These are phyloP conservation scores for Tapirus indicus DNA, from an alignment of 2,797 vertebrate genomes.

Conservation along the genomic window DNA sequence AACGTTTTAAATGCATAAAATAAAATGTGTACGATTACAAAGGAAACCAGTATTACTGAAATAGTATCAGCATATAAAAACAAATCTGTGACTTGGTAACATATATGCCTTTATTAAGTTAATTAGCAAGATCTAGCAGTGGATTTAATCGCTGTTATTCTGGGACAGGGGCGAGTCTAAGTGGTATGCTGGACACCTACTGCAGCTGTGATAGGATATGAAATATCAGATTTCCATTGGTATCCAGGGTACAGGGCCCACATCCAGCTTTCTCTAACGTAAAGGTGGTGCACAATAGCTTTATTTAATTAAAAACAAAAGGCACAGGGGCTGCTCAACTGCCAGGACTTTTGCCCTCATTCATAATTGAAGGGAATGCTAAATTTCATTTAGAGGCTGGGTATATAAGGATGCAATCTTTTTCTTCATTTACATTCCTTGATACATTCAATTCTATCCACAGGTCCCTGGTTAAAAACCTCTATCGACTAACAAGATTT, in stretches of 20 bases:
- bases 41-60: background rate
- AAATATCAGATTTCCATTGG: background rate
- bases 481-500: background rate
- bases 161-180: background rate
- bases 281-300: background rate
- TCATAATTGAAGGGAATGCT: background rate
- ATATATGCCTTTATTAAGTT: background rate
- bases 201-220: background rate
- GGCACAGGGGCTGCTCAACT: background rate
- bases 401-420: background rate
- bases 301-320: background rate
- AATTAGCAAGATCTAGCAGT: background rate
- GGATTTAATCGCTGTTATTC: background rate
- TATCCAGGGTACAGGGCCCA: background rate
- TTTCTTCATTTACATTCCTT: background rate
- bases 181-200: background rate
- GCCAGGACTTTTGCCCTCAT: background rate
- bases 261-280: background rate
- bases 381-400: background rate
- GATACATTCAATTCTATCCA: background rate
- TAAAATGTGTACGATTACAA: conserved; percentile 22
- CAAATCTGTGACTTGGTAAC: background rate
- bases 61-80: background rate
- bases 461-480: background rate
- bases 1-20: conserved; percentile 4